Evolutionary conservation across 2,797 vertebrate genomes (phyloP).

Genomic region (Sylvilagus floridanus): DNA sequence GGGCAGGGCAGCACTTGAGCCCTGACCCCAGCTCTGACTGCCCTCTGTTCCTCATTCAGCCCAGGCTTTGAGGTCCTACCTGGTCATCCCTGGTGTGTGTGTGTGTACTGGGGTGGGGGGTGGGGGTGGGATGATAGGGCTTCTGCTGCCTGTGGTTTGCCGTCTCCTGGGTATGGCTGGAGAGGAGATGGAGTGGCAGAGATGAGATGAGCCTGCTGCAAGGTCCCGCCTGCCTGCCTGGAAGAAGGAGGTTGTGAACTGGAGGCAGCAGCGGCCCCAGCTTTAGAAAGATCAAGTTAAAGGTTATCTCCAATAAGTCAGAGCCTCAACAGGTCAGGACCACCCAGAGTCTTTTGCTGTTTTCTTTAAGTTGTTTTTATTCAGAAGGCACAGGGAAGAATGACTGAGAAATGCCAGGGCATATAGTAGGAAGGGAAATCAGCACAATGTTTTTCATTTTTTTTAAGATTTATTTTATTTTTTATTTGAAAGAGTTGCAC

Average conservation of each 20-base stretch:
- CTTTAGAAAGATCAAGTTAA: not conserved
- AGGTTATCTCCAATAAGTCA: not conserved
- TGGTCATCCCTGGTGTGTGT: not conserved
- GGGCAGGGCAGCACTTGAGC: not conserved
- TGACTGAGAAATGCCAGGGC: not conserved
- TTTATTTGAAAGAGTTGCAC: too few species aligned
- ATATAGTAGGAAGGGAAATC: not conserved
- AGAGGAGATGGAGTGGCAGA: not conserved
- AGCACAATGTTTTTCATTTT: not conserved
- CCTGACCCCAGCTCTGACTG: not conserved
- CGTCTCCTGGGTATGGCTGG: fast-evolving
- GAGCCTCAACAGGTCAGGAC: not conserved
- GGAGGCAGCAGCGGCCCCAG: not conserved
- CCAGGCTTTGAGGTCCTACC: not conserved
- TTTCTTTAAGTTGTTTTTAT: not conserved
- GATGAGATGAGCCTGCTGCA: not conserved
- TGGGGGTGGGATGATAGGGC: not conserved
- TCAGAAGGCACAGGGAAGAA: not conserved
- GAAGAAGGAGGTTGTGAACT: not conserved
- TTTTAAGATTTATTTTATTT: not conserved
- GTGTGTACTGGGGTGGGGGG: too few species aligned
- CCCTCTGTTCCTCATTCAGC: not conserved
- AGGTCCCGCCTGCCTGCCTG: not conserved
- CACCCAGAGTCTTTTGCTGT: not conserved
- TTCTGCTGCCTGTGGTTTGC: not conserved